Evolutionary conservation across 2,113 vertebrate species (phyloP).

Genomic region (Mus pahari): DNA sequence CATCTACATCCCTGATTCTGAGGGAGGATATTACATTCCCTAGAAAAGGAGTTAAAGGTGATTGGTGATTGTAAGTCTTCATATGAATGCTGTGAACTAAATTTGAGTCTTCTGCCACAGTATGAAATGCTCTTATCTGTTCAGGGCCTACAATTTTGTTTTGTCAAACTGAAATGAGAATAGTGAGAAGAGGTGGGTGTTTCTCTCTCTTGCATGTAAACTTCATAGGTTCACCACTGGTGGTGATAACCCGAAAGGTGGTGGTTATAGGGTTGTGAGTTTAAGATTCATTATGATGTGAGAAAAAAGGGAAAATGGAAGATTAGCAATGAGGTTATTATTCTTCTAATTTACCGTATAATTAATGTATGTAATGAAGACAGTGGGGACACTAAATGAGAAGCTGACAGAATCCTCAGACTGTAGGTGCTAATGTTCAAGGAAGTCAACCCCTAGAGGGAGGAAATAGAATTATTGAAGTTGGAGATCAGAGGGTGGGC

Average conservation of each 20-base stretch:
- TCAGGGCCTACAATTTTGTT: background rate
- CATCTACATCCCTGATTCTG: background rate
- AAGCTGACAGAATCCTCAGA: background rate
- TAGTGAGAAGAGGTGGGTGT: background rate
- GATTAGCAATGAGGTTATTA: background rate
- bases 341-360: background rate
- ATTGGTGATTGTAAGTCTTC: background rate
- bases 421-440: background rate
- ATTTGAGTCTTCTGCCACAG: background rate
- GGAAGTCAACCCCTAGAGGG: background rate
- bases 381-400: background rate
- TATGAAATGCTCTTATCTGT: background rate
- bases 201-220: background rate
- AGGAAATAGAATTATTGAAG: background rate
- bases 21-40: background rate
- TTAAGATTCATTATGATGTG: background rate
- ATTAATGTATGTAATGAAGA: background rate
- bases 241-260: rapidly evolving
- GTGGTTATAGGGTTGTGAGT: background rate
- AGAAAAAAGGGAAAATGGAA: background rate
- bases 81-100: background rate
- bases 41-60: background rate
- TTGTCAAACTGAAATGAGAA: background rate
- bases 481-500: background rate
- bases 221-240: background rate